These are phyloP conservation scores for Lepeophtheirus nordmannii DNA, from an alignment of 2,888 invertebrate species.

Conservation along the genomic window DNA sequence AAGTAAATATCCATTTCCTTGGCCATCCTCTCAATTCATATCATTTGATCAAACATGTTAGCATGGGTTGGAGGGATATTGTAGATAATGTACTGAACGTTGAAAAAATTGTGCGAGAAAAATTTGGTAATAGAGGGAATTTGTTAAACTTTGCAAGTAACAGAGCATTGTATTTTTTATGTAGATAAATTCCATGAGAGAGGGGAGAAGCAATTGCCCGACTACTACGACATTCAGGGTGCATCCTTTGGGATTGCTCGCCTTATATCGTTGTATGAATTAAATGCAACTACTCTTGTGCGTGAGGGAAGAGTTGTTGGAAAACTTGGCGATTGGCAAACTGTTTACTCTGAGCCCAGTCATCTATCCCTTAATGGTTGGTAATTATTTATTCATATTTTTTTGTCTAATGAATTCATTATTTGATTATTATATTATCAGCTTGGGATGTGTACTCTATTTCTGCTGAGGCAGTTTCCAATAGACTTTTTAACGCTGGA, in stretches of 20 bases:
- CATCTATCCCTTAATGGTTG: neutral
- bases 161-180: no score
- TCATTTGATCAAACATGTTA: conserved; percentile 13
- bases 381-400: no score
- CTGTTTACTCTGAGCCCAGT: neutral
- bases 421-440: no score
- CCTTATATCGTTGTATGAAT: neutral
- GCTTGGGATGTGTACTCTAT: neutral
- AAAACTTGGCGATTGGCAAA: neutral
- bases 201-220: neutral
- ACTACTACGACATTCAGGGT: conserved; percentile 7
- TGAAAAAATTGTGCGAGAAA: conserved; percentile 5
- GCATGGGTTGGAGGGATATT: conserved; percentile 11
- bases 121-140: neutral
- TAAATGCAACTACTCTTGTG: neutral
- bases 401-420: no score
- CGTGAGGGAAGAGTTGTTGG: conserved; percentile 6
- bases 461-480: neutral
- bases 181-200: no score
- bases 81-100: neutral
- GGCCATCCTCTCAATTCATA: conserved; percentile 21
- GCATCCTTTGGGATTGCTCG: conserved; percentile 14
- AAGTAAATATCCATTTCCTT: conserved; percentile 1
- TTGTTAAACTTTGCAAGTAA: no score
- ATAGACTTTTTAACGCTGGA: neutral